Evolutionary conservation across 2,113 vertebrate species (phyloP), one percentile per base, ranked within the genome.

Genomic region (Crypturellus undulatus): DNA sequence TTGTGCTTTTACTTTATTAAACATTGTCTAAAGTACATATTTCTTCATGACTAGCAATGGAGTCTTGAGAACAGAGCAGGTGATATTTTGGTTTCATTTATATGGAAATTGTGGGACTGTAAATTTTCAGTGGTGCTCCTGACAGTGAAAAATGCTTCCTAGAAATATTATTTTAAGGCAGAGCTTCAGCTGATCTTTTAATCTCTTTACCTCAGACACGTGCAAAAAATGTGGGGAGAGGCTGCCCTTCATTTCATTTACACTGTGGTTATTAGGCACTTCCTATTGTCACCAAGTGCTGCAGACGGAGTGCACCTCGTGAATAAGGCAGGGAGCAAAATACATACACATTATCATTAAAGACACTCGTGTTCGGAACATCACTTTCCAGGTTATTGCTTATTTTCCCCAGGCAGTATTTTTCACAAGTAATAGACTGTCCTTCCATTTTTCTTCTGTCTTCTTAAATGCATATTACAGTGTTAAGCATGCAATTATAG

Each of bases 401-500:
- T 84, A 58, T 90, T 96, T 93, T 87, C 10, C 30, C 36, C 58
- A 84, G 28, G 52, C 12, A 92, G 51, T 82, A 25, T 89, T 78
- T 96, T 77, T 78, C 43, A 54, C 32, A 79, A n/a, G 77, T 82
- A 94, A 88, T 83, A 40, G 32, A 73, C 63, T 92, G 4, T 45
- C 26, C 28, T 79, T 81, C 89, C 14, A 10, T 81, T 90, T n/a
- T 49, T 58, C n/a, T 89, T 80, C 72, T 63, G 5, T 68, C 42
- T 77, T 79, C 67, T 90, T 90, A 77, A 82, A 78, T 72, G 32
- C 26, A 8, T 42, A 86, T 86, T 77, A 42, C 21, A 69, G 14
- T 69, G 54, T 76, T 58, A 84, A 88, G 34, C 42, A 63, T 79
- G 49, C 63, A 91, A 94, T 94, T 96, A 40, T 73, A 81, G 36